Evolutionary conservation across 2,888 invertebrate species (phyloP), one percentile per base, ranked within the genome.

Genomic region (Ethmia dodecea): DNA sequence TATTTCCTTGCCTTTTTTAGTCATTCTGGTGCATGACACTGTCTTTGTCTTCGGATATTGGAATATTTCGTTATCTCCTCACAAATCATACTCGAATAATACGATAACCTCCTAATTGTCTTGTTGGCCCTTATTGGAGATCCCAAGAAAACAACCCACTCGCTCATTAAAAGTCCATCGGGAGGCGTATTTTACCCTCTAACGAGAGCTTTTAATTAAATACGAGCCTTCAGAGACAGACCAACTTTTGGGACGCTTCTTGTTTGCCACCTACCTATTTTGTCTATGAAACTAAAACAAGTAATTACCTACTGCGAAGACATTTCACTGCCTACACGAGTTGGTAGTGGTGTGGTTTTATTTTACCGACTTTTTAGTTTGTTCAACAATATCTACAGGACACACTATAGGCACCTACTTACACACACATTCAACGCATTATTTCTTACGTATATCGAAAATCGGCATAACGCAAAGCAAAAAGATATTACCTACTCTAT

Each of bases 171-270:
- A 33, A 26, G 22, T 29, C 33, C 37, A 33, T 37, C 30, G 38
- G 33, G 38, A 33, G 20, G 27, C 33, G 15, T 30, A 33, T 20
- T 35, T 39, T 31, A 38, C 38, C 38, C 20, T 28, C 45, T 37
- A 38, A 33, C 41, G 49, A 49, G 42, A 42, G 49, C 42, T 46
- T 46, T 38, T 52, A 49, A 52, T 52, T 52, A 52, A 45, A 40
- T 47, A 49, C 36, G 45, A 28, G 35, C 37, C 37, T 46, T 34
- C 37, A 12, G 43, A 30, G 45, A 40, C 15, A 10, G 24, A 10
- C 40, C 25, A 45, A 52, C 38, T 47, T 49, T 49, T 13, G 42
- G 31, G 37, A 42, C 38, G 28, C 36, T 38, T 30, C 34, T 13
- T 33, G 29, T n/a, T n/a, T n/a, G n/a, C n/a, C n/a, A n/a, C n/a